Percentiles rank a stretch among this genome's conserved stretches.
These are phyloP conservation scores for Nymphalis polychloros DNA, from an alignment of 2,888 invertebrate species.

Conservation along the genomic window DNA sequence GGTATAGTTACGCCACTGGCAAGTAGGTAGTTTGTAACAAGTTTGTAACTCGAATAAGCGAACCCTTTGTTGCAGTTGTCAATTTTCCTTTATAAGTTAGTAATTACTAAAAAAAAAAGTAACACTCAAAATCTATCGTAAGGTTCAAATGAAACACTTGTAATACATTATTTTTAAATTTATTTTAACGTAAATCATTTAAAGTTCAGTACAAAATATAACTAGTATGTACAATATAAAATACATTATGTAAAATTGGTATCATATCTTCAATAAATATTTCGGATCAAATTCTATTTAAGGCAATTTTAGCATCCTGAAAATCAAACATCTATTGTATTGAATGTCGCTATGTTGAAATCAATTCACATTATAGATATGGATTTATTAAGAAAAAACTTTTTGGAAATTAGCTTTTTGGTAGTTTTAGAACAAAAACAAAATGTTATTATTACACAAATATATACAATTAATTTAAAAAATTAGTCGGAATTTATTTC, in stretches of 20 bases:
- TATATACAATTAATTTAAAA: background rate
- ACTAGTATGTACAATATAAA: slow-evolving; percentile 8
- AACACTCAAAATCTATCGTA: background rate
- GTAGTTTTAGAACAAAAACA: background rate
- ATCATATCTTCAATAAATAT: slow-evolving; percentile 3
- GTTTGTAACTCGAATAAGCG: too few relatives aligned
- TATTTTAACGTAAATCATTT: background rate
- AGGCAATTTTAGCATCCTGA: slow-evolving; percentile 6
- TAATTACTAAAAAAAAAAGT: too few relatives aligned
- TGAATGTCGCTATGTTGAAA: background rate
- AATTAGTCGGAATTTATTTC: slow-evolving; percentile 69
- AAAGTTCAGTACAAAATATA: slow-evolving; percentile 8
- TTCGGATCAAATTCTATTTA: slow-evolving; percentile 6
- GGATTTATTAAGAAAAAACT: background rate
- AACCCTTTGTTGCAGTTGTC: too few relatives aligned
- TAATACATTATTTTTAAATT: background rate
- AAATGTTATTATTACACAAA: slow-evolving; percentile 1
- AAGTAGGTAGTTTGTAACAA: too few relatives aligned
- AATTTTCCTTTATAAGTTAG: too few relatives aligned
- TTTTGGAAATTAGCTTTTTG: background rate
- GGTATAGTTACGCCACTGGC: too few relatives aligned
- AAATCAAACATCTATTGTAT: background rate
- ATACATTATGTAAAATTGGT: background rate
- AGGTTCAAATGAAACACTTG: slow-evolving; percentile 3
- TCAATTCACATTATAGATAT: background rate